Conservation (phyloP, 2,797 vertebrate genomes). For the Halcyon badia region DNA sequence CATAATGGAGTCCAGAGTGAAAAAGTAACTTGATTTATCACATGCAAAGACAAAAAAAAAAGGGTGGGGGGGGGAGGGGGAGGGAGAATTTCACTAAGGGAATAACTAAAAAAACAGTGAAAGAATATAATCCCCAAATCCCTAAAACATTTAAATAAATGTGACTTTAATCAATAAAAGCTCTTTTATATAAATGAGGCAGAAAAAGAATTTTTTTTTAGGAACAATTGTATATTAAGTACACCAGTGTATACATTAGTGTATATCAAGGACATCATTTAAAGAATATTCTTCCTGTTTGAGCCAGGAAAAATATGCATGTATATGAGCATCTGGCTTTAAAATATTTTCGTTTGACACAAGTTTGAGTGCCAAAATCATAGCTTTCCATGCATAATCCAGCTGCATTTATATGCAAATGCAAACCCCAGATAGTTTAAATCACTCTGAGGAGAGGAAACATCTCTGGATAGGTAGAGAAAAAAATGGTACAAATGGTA, state of each 20-base stretch:
- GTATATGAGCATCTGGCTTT: background rate
- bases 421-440: background rate
- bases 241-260: background rate
- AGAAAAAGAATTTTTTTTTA: background rate
- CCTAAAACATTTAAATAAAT: background rate
- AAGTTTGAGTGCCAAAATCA: background rate
- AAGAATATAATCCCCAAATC: background rate
- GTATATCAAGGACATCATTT: background rate
- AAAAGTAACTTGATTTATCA: constrained; percentile 75
- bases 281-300: background rate
- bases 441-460: background rate
- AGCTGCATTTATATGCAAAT: background rate
- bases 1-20: constrained; percentile 73
- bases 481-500: background rate
- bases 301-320: background rate
- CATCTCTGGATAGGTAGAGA: background rate
- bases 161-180: constrained; percentile 23
- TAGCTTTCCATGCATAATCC: background rate
- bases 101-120: background rate
- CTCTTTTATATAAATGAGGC: background rate
- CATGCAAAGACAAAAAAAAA: background rate
- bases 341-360: background rate
- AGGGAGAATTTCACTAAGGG: background rate
- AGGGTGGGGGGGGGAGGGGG: accelerated
- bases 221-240: background rate